phyloP scores from a whole-genome alignment of 2,113 vertebrate species.

The Ahaetulla prasina region DNA sequence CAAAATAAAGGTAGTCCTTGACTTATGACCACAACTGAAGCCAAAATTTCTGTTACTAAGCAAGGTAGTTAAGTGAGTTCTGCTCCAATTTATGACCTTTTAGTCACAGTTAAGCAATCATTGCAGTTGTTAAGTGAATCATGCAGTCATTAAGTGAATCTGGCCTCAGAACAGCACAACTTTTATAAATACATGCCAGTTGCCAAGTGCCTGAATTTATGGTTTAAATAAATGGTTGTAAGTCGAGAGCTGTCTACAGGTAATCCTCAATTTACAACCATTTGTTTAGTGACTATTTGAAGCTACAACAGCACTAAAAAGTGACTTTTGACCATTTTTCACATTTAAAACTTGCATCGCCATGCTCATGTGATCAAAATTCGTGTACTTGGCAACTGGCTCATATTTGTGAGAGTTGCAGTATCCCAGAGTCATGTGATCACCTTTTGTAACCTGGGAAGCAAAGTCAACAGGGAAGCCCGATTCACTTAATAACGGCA shows the following conservation, averaged over 20 bases:
- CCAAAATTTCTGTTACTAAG: neutral
- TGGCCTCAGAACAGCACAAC: neutral
- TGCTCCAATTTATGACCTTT: neutral
- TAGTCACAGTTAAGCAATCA: neutral
- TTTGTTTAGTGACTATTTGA: neutral
- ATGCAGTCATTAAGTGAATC: neutral
- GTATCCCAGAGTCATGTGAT: neutral
- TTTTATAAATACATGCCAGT: neutral
- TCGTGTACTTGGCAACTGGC: neutral
- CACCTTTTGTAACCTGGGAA: neutral
- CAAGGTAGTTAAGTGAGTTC: neutral
- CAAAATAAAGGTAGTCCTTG: neutral
- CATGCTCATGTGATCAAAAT: neutral
- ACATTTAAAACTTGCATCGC: neutral
- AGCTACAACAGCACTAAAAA: neutral
- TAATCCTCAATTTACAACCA: neutral
- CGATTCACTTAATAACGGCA: neutral
- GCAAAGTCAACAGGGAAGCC: neutral
- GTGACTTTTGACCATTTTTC: neutral
- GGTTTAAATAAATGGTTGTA: neutral
- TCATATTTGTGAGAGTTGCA: neutral
- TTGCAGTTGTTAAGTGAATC: neutral
- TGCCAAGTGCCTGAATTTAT: neutral
- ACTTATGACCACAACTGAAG: neutral
- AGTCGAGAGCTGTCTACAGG: neutral